These are phyloP conservation scores for Onthophagus taurus DNA, from an alignment of 1,140 invertebrate genomes.

Conservation along the genomic window DNA sequence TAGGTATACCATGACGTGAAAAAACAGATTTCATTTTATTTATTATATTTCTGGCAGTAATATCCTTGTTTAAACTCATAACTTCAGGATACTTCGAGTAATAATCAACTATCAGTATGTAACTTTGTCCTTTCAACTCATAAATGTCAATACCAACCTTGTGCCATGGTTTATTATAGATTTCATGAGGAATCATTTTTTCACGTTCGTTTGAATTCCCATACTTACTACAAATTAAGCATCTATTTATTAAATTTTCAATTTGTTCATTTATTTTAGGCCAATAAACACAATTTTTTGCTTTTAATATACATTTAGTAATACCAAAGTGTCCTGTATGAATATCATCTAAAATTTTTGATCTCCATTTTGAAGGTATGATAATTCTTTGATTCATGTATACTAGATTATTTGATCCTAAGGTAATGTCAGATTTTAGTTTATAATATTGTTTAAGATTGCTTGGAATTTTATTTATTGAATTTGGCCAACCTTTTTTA, in stretches of 20 bases:
- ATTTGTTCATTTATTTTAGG: conserved; percentile 14
- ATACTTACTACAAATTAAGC: conserved; percentile 17
- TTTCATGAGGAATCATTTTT: conserved; percentile 27
- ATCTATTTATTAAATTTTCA: conserved; percentile 11
- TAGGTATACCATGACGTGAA: conserved; percentile 23
- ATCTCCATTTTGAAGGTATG: conserved; percentile 6
- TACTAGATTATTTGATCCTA: conserved; percentile 13
- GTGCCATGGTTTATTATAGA: conserved; percentile 15
- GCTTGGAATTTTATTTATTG: conserved; percentile 5
- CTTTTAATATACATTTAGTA: conserved; percentile 14
- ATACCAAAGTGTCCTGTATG: conserved; percentile 19
- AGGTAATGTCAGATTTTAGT: conserved; percentile 17
- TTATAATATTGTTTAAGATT: conserved; percentile 15
- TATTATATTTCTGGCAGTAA: conserved; percentile 19
- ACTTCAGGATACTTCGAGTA: neutral
- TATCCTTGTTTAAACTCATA: conserved; percentile 15
- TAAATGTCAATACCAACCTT: no score
- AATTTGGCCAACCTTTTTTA: conserved; percentile 14
- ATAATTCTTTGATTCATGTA: conserved; percentile 12
- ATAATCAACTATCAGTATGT: conserved; percentile 29
- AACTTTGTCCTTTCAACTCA: conserved; percentile 28
- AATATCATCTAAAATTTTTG: conserved; percentile 13
- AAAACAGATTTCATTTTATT: conserved; percentile 26
- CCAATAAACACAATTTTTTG: conserved; percentile 14
- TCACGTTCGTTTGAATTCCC: conserved; percentile 16